These are phyloP conservation scores for Hyppa rectilinea DNA, from an alignment of 2,888 invertebrate genomes.

Conservation along the genomic window DNA sequence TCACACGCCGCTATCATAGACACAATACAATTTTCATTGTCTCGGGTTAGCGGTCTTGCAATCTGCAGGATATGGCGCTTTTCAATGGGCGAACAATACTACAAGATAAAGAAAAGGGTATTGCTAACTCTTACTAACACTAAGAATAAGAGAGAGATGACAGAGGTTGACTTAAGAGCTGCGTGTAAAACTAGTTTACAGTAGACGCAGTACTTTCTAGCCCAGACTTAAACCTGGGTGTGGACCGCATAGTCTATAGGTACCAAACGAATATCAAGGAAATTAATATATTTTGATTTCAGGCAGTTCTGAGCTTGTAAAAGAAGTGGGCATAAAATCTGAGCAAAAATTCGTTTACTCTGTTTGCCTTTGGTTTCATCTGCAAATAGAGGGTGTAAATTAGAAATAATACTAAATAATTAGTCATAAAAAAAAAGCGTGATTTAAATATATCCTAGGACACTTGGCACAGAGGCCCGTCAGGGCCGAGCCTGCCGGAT, in stretches of 20 bases:
- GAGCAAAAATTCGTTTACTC: background rate
- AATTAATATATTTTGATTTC: too few species aligned
- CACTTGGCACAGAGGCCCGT: too few species aligned
- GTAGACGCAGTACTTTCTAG: slow-evolving; percentile 28
- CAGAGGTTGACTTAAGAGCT: background rate
- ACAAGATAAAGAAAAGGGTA: background rate
- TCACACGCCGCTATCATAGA: background rate
- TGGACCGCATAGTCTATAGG: background rate
- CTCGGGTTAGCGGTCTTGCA: background rate
- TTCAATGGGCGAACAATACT: background rate
- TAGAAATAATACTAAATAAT: too few species aligned
- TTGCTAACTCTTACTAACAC: background rate
- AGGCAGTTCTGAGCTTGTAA: too few species aligned
- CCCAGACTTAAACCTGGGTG: background rate
- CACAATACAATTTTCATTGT: background rate
- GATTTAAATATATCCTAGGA: background rate
- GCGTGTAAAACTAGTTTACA: slow-evolving; percentile 1
- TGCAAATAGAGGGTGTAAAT: background rate
- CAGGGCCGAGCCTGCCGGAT: too few species aligned
- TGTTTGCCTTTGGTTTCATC: background rate
- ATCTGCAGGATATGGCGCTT: background rate
- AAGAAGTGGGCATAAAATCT: too few species aligned
- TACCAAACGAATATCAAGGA: too few species aligned
- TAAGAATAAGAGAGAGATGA: background rate
- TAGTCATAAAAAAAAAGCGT: too few species aligned